phyloP scores from a whole-genome alignment of 53 echinoderm and acorn worm genomes.

The Luidia sarsii region DNA sequence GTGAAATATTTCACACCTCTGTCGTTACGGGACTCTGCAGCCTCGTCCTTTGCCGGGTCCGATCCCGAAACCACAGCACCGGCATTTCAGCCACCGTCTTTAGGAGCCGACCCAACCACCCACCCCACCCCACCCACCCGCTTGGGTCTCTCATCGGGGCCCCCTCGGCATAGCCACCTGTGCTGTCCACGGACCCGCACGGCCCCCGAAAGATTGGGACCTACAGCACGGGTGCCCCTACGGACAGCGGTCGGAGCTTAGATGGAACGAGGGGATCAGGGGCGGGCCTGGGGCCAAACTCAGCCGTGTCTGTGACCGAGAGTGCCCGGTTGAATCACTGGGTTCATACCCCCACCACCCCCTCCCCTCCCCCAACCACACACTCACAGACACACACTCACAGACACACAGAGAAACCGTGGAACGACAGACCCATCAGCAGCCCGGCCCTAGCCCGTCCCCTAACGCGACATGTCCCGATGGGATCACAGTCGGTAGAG shows the following conservation, averaged over 20 bases:
- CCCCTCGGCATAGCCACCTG: conserved; percentile 13
- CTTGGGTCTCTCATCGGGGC: conserved; percentile 32
- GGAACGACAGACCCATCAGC: too few relatives aligned
- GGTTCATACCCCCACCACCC: too few relatives aligned
- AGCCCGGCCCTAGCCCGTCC: too few relatives aligned
- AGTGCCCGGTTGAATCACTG: conserved; percentile 51
- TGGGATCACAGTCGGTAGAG: conserved; percentile 12
- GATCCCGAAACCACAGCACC: background rate
- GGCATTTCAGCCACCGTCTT: background rate
- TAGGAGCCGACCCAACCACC: too few relatives aligned
- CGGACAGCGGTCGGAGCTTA: conserved; percentile 27
- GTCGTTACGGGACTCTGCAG: background rate
- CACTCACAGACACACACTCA: too few relatives aligned
- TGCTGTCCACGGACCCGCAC: background rate
- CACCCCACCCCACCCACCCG: too few relatives aligned
- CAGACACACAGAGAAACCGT: too few relatives aligned
- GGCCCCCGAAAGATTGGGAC: conserved; percentile 21
- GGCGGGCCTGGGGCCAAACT: conserved; percentile 16
- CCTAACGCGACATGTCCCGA: conserved; percentile 25
- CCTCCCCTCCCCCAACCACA: too few relatives aligned
- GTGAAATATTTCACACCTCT: conserved; percentile 49
- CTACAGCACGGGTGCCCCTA: conserved; percentile 50
- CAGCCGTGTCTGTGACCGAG: conserved; percentile 30
- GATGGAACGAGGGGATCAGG: background rate
- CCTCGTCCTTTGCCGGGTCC: background rate